These are phyloP conservation scores for Spongilla lacustris DNA, from an alignment of 37 sponge, comb jelly and placozoan species.

Conservation along the genomic window DNA sequence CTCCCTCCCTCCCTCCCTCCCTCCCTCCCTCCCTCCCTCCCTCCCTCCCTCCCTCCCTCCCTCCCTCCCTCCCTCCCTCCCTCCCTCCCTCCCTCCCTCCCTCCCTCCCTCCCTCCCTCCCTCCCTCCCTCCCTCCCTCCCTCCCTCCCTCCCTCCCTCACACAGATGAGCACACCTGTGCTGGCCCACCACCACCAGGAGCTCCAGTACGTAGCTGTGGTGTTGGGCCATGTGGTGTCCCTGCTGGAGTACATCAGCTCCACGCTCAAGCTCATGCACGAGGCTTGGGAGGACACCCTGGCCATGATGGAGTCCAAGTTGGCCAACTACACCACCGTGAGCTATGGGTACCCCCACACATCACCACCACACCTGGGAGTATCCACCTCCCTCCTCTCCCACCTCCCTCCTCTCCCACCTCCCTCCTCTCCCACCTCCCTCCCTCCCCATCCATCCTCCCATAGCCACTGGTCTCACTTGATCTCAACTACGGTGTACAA, in stretches of 20 bases:
- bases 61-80: too few relatives aligned
- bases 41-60: too few relatives aligned
- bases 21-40: too few relatives aligned
- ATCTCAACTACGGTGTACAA: too few relatives aligned
- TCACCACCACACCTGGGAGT: neutral
- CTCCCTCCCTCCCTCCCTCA: neutral
- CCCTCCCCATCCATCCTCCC: neutral
- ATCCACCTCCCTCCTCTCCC: neutral
- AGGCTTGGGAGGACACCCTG: constrained; percentile 80
- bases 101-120: neutral
- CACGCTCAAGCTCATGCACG: constrained; percentile 49
- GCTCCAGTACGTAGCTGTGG: constrained; percentile 41
- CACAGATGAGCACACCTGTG: constrained; percentile 33
- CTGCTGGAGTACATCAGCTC: constrained; percentile 50
- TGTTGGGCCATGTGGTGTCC: constrained; percentile 41
- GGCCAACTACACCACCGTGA: constrained; percentile 56
- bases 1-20: too few relatives aligned
- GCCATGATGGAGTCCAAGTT: constrained; percentile 69
- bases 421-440: neutral
- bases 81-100: too few relatives aligned
- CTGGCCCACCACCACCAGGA: constrained; percentile 9
- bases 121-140: neutral
- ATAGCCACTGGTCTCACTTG: too few relatives aligned
- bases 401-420: neutral
- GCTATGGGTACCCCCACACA: neutral